Evolutionary conservation across 1,140 invertebrate genomes (phyloP).

Genomic region (Hyphantria cunea): DNA sequence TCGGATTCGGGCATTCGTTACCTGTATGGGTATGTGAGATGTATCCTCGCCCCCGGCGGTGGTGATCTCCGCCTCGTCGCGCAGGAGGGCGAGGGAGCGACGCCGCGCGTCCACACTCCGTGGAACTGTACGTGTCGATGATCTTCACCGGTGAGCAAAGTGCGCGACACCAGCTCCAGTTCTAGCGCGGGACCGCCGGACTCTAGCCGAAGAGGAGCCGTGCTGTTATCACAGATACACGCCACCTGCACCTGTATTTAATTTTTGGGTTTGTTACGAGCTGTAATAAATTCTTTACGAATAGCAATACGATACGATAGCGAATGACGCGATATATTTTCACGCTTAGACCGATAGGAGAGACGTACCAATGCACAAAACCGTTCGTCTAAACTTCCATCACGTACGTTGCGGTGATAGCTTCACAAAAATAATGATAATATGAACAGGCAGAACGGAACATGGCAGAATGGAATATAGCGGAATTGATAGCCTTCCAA

Average conservation of each 20-base stretch:
- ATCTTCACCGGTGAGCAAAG: conserved; percentile 84
- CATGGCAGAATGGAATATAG: too few relatives aligned
- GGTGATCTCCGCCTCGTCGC: conserved; percentile 77
- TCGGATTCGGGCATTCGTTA: conserved; percentile 14
- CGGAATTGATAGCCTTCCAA: too few relatives aligned
- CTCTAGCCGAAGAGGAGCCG: conserved; percentile 46
- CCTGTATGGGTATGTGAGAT: conserved; percentile 83
- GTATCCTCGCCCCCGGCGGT: conserved; percentile 84
- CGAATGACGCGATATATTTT: too few relatives aligned
- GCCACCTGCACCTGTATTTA: conserved; percentile 80
- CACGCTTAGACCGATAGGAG: not conserved
- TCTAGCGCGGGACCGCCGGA: conserved; percentile 56
- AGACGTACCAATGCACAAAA: too few relatives aligned
- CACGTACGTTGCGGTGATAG: too few relatives aligned
- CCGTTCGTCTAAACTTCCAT: too few relatives aligned
- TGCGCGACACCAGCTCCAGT: conserved; percentile 82
- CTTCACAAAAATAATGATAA: too few relatives aligned
- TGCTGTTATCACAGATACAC: conserved; percentile 87
- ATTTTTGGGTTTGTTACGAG: too few relatives aligned
- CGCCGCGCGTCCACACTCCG: conserved; percentile 81
- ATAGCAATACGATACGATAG: too few relatives aligned
- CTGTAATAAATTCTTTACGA: too few relatives aligned
- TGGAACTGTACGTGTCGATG: conserved; percentile 87
- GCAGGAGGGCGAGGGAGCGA: conserved; percentile 63
- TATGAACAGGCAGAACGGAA: too few relatives aligned